phyloP scores from a whole-genome alignment of 2,797 vertebrate genomes.

The Thripadectes ignobilis region DNA sequence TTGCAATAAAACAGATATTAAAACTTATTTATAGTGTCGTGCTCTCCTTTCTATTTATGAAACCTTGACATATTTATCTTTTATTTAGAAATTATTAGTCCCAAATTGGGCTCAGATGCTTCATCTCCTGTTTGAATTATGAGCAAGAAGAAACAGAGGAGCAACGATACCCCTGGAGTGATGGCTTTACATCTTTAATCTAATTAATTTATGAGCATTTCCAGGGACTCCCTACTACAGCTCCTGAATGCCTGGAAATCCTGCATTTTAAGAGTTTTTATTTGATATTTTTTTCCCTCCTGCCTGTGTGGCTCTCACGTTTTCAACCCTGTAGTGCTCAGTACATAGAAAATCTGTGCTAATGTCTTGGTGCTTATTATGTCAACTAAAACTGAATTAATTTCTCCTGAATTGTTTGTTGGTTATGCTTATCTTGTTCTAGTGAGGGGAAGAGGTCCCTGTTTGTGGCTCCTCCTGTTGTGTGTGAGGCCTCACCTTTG shows the following conservation, averaged over 20 bases:
- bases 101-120: conserved; percentile 2
- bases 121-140: background rate
- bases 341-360: background rate
- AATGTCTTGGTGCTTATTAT: background rate
- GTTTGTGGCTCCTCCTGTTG: background rate
- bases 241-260: background rate
- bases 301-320: background rate
- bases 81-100: conserved; percentile 43
- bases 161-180: background rate
- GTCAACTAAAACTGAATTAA: background rate
- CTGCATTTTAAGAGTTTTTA: background rate
- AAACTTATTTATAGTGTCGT: background rate
- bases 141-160: background rate
- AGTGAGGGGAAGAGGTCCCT: background rate
- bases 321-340: background rate
- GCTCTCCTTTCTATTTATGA: background rate
- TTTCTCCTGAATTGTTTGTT: background rate
- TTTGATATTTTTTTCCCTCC: background rate
- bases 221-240: background rate
- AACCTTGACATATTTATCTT: conserved; percentile 1
- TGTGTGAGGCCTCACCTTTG: background rate
- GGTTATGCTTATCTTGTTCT: background rate
- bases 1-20: background rate
- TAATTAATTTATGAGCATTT: conserved; percentile 30
- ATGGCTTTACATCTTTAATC: conserved; percentile 6